Conservation (phyloP, 2,113 vertebrate species). For the Neodon shergylaensis region DNA sequence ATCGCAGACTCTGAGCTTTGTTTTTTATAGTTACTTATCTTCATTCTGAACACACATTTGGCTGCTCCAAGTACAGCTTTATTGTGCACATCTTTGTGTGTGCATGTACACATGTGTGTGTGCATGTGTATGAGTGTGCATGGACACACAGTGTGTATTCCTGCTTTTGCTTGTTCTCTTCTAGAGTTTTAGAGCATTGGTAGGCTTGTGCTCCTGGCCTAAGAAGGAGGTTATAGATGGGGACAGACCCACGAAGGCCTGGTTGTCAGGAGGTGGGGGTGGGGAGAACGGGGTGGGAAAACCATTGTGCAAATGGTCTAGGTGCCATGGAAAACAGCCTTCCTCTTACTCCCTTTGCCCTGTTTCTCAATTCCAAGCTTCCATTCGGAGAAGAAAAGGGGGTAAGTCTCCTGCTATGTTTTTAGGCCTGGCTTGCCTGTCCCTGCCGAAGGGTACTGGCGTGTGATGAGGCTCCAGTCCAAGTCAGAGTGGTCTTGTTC, state of each 20-base stretch:
- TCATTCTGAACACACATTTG: background rate
- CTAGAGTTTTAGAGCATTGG: background rate
- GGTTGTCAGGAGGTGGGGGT: background rate
- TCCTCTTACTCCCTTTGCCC: constrained; percentile 78
- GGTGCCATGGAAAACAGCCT: constrained; percentile 39
- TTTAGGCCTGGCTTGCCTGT: constrained; percentile 28
- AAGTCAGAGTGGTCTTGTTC: background rate
- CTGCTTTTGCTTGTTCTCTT: background rate
- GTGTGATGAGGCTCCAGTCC: background rate
- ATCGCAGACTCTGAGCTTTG: background rate
- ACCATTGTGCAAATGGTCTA: constrained; percentile 82
- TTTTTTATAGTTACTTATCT: background rate
- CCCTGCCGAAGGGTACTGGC: background rate
- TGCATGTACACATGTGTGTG: background rate
- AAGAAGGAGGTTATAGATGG: background rate
- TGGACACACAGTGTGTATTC: background rate
- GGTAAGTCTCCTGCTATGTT: constrained; percentile 90
- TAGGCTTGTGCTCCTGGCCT: background rate
- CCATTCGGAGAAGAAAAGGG: constrained; percentile 97
- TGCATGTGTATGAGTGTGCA: background rate
- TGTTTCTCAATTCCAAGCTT: constrained; percentile 94
- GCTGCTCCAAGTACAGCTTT: background rate
- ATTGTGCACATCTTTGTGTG: background rate
- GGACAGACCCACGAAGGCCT: background rate
- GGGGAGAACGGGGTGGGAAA: constrained; percentile 64